Base-by-base conservation (phyloP, 2,797 vertebrate genomes). In the Rhodeus uyekii region DNA sequence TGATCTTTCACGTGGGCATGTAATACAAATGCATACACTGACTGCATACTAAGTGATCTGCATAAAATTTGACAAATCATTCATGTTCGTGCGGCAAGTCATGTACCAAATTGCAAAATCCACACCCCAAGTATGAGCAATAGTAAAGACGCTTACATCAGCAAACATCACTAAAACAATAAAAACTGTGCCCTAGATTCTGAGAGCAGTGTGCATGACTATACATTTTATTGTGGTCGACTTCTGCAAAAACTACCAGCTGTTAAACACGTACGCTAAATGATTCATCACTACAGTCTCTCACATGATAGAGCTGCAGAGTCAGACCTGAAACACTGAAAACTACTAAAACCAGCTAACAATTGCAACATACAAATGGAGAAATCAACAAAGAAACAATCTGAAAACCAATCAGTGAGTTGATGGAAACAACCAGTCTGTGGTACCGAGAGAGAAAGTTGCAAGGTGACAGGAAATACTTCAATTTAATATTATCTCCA, bases 261-360 rank as follows among this genome's bases (percentile, higher is more conserved):
- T 55, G 34, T 64, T 65, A 29, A 53, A 61, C 39, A 64, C 16
- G 27, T 12, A 1, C 27, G 79, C 44, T 14, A 74, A 55, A 81
- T 74, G 42, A 81, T 65, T 75, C 61, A 74, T 34, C 8, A 5
- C 29, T 24, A 36, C 22, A 16, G 18, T 13, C 2, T 18, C 18
- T 81, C 79, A 74, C 79, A 74, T 74, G 58, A 24, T 14, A 32
- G 22, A 64, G 29, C 13, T 50, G 46, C 80, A 44, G 80, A 81
- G 61, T 75, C 34, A 82, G 48, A 75, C 48, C 46, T 75, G 46
- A 61, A 67, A 29, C 46, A 34, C 8, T 18, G 36, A n/a, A 73
- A 81, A 63, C 55, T 14, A 39, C 73, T 73, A 73, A 73, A 61
- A 81, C 32, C 60, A 75, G 34, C 53, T 38, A 13, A 64, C 9